Conservation (phyloP, 2,113 vertebrate species). For the Sciurus niger region DNA sequence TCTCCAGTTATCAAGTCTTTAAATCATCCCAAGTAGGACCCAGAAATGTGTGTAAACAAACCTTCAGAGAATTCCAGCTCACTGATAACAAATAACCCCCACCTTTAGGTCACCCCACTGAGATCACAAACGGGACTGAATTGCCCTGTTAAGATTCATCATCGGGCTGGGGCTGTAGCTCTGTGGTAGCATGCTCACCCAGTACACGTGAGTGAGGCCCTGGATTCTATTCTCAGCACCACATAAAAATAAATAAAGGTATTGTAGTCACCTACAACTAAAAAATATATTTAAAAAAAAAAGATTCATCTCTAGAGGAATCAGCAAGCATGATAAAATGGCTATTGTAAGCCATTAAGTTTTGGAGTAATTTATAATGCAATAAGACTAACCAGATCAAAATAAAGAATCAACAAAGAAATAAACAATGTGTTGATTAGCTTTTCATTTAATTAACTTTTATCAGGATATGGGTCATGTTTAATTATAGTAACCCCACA, state of each 20-base stretch:
- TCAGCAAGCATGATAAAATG: neutral
- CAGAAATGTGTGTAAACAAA: neutral
- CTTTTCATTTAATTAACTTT: conserved; percentile 37
- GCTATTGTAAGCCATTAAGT: neutral
- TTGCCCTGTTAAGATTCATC: neutral
- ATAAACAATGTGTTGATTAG: neutral
- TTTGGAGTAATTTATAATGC: neutral
- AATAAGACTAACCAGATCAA: conserved; percentile 36
- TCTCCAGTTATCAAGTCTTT: neutral
- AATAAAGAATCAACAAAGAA: conserved; percentile 51
- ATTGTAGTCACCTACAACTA: too few species aligned
- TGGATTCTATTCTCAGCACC: too few species aligned
- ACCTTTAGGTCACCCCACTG: neutral
- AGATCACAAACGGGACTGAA: neutral
- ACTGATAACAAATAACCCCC: neutral
- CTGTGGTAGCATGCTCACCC: too few species aligned
- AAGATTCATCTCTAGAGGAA: neutral
- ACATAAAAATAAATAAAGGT: too few species aligned
- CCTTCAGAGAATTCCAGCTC: neutral
- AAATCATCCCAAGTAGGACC: neutral
- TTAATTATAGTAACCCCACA: neutral
- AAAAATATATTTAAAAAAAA: too few species aligned
- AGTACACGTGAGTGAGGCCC: too few species aligned
- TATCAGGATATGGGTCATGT: neutral
- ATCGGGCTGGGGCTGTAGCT: neutral